Evolutionary conservation across 1,140 invertebrate species (phyloP), one percentile per base, ranked within the genome.

Genomic region (Diorhabda carinulata): DNA sequence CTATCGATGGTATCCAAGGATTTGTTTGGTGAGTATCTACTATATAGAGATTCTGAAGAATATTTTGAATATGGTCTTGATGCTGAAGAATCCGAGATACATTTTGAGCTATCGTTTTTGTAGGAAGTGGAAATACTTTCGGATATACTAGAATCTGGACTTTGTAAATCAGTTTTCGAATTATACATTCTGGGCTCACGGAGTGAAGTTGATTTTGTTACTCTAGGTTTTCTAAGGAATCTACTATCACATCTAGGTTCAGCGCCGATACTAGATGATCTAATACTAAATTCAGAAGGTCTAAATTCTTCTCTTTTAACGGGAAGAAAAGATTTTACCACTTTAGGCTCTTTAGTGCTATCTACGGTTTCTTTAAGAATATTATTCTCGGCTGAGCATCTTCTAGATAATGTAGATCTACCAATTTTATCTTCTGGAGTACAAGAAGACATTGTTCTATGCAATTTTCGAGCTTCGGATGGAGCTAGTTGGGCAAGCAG

Each of bases 401-500:
- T 73, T 45, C 76, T 70, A 25, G 77, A 77, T 41, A 79, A 67
- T 0, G 76, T 79, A 52, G 67, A 76, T 25, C 71, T 66, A 64
- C 73, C 73, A 56, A 47, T 70, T 67, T 61, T 61, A 47, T 75
- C 75, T 3, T 70, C 70, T 9, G 75, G 65, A 10, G 70, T 73
- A n/a, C 74, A 82, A 68, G 87, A 84, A 70, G 86, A 87, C n/a
- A 88, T 78, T 25, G 87, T 88, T 74, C 87, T 83, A 58, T 87
- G 85, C 56, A 89, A 78, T 73, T 84, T 84, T 62, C 84, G 82
- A 3, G 85, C 86, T 78, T 88, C 87, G 66, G 84, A 86, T 4
- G 87, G 86, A 43, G 87, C 86, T 71, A 89, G 78, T 76, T 87
- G 87, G 65, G 86, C 85, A 57, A 88, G 80, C 69, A 89, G 80